Conservation (phyloP, 2,797 vertebrate species). For the Thunnus albacares region DNA sequence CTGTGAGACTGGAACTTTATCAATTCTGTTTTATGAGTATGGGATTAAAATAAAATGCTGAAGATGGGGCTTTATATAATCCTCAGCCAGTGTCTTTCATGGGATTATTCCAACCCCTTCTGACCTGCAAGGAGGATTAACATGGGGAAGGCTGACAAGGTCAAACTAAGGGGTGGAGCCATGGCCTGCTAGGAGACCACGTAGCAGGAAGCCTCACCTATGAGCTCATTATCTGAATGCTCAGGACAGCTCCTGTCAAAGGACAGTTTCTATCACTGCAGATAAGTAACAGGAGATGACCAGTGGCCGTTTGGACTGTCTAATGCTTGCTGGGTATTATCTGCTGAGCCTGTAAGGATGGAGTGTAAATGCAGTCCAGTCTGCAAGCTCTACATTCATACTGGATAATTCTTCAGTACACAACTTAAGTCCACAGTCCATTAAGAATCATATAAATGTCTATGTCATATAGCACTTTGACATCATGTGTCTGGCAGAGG, state of each 20-base stretch:
- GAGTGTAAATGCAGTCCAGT: neutral
- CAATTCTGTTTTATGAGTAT: slow-evolving; percentile 19
- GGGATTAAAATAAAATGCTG: slow-evolving; percentile 41
- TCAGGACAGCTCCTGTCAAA: slow-evolving; percentile 22
- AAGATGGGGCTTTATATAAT: slow-evolving; percentile 52
- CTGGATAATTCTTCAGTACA: neutral
- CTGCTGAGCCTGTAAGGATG: neutral
- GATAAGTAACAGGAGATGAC: slow-evolving; percentile 3
- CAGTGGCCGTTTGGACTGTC: too few relatives aligned
- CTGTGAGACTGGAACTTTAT: neutral
- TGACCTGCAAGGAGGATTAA: slow-evolving; percentile 53
- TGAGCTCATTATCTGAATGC: slow-evolving; percentile 27
- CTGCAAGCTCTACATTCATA: too few relatives aligned
- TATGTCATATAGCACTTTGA: too few relatives aligned
- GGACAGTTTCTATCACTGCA: neutral
- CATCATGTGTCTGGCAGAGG: too few relatives aligned
- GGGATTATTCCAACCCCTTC: slow-evolving; percentile 49
- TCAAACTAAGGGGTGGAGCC: neutral
- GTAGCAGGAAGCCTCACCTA: neutral
- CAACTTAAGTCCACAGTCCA: too few relatives aligned
- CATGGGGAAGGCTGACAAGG: slow-evolving; percentile 21
- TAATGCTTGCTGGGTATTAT: neutral
- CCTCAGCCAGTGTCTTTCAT: slow-evolving; percentile 35
- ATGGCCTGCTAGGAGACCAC: neutral
- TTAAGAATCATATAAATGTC: too few relatives aligned